These are phyloP conservation scores for Steinernema hermaphroditum DNA, from an alignment of 2,888 invertebrate genomes.

Conservation along the genomic window DNA sequence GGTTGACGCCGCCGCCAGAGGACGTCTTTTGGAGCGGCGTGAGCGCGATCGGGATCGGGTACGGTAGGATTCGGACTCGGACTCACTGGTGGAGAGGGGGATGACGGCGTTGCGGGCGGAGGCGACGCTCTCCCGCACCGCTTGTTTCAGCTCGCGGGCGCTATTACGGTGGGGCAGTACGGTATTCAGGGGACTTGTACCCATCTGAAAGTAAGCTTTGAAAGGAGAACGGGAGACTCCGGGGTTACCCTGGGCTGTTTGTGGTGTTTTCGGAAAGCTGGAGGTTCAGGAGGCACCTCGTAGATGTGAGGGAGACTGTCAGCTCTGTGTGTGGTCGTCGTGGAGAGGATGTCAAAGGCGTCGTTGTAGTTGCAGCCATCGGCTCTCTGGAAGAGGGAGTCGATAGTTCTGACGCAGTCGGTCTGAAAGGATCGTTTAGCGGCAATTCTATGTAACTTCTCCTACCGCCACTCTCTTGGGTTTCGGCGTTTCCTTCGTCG, in stretches of 20 bases:
- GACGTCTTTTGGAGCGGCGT: neutral
- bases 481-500: neutral
- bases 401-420: constrained; percentile 23
- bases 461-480: constrained; percentile 18
- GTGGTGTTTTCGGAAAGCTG: neutral
- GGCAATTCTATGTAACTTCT: neutral
- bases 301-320: constrained; percentile 26
- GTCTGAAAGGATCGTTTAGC: neutral
- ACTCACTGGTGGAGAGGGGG: constrained; percentile 17
- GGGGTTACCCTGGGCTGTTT: neutral
- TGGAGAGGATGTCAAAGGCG: constrained; percentile 19
- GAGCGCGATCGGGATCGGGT: constrained; percentile 20
- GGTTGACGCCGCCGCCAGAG: neutral
- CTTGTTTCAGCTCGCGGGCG: constrained; percentile 12
- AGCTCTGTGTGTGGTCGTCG: constrained; percentile 15
- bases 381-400: constrained; percentile 1
- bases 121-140: neutral
- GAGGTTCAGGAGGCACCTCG: neutral
- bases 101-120: constrained; percentile 13
- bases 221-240: too few relatives aligned
- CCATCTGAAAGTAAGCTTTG: neutral
- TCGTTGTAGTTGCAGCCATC: constrained; percentile 6
- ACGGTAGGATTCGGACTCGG: neutral
- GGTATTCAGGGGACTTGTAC: constrained; percentile 15
- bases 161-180: neutral